These are phyloP conservation scores for Scartelaos histophorus DNA, from an alignment of 2,113 vertebrate genomes.

Conservation along the genomic window DNA sequence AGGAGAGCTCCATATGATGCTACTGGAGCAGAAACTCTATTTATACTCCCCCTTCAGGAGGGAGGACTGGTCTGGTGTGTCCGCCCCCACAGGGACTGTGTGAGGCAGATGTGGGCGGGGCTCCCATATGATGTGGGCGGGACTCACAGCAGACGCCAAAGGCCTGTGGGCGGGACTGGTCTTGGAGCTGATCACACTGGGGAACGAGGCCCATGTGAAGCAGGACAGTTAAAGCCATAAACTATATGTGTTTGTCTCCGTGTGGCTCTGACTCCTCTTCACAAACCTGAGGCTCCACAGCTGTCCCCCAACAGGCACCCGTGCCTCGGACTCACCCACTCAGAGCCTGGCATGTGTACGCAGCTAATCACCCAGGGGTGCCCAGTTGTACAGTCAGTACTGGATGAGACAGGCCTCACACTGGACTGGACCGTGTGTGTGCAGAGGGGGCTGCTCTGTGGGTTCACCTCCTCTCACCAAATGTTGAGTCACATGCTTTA, in stretches of 20 bases:
- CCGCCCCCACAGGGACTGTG: neutral
- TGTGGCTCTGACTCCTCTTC: neutral
- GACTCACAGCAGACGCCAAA: neutral
- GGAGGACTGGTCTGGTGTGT: neutral
- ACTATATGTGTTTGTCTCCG: neutral
- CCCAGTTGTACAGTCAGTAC: neutral
- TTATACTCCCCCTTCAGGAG: neutral
- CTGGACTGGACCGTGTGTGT: neutral
- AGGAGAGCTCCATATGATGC: slow-evolving; percentile 86
- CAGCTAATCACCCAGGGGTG: neutral
- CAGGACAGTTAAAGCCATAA: neutral
- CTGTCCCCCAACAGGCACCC: no score
- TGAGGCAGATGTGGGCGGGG: neutral
- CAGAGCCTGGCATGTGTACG: neutral
- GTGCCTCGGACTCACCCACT: neutral
- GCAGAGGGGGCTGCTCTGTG: neutral
- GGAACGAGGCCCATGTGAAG: no score
- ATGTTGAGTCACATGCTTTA: slow-evolving; percentile 7
- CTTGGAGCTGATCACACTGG: neutral
- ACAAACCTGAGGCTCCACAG: neutral
- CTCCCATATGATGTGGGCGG: neutral
- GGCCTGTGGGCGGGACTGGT: slow-evolving; percentile 5
- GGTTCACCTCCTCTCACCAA: neutral
- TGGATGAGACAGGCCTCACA: neutral
- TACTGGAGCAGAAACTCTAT: neutral